phyloP scores from a whole-genome alignment of 2,113 vertebrate genomes.

The Machaerirhynchus nigripectus region DNA sequence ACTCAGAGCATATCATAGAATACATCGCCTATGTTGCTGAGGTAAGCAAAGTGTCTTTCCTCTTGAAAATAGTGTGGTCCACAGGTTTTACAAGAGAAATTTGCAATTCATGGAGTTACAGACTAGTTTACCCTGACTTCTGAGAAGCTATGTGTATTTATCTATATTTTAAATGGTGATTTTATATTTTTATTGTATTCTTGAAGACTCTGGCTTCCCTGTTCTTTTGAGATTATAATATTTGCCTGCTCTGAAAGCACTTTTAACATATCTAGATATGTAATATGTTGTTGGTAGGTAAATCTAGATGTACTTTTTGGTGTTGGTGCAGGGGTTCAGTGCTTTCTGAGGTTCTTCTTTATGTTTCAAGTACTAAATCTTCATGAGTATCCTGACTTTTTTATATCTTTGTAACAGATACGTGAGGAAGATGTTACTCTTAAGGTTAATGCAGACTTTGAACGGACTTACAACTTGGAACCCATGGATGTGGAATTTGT shows the following conservation, averaged over 20 bases:
- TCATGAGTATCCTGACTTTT: neutral
- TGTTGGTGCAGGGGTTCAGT: neutral
- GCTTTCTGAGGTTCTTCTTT: neutral
- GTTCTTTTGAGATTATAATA: neutral
- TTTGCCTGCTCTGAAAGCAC: neutral
- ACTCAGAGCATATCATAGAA: constrained; percentile 70
- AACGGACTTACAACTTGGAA: constrained; percentile 82
- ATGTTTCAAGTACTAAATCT: neutral
- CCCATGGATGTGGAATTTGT: constrained; percentile 92
- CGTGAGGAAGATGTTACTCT: constrained; percentile 84
- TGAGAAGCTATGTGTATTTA: neutral
- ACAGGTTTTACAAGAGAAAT: neutral
- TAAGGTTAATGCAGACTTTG: constrained; percentile 81
- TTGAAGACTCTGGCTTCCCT: neutral
- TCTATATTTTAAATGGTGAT: neutral
- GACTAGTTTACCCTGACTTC: neutral
- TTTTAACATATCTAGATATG: neutral
- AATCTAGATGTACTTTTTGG: neutral
- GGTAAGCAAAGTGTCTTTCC: constrained; percentile 67
- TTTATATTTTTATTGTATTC: neutral
- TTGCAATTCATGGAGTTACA: neutral
- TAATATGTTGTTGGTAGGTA: neutral
- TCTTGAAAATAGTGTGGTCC: neutral
- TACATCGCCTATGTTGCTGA: constrained; percentile 79
- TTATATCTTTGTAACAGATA: constrained; percentile 71